Evolutionary conservation across 2,888 invertebrate genomes (phyloP).

Genomic region (Mystacides longicornis): DNA sequence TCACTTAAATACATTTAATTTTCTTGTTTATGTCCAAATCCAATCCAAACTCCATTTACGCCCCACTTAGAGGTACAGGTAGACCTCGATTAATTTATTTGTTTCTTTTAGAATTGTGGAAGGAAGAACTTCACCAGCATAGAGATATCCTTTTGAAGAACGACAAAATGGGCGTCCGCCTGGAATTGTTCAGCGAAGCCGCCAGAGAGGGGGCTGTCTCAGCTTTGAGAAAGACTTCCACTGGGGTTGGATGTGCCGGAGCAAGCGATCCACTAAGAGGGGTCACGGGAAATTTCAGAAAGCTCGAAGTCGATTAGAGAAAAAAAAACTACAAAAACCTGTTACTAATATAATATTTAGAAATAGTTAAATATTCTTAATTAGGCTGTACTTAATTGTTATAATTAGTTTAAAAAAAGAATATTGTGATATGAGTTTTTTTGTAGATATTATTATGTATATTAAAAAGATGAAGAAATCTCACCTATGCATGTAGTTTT

Average conservation of each 20-base stretch:
- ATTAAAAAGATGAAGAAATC: no score
- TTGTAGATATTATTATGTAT: no score
- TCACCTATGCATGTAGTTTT: no score
- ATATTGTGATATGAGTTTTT: no score
- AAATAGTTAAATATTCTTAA: not conserved
- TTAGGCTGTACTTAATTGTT: not conserved
- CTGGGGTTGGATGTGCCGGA: conserved; percentile 50
- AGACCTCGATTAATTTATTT: no score
- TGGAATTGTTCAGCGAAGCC: conserved; percentile 63
- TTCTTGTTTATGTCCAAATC: no score
- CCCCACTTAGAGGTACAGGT: no score
- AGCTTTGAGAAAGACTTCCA: conserved; percentile 54
- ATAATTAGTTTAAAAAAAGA: not conserved
- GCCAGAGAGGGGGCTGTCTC: conserved; percentile 69
- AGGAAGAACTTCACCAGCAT: conserved; percentile 54
- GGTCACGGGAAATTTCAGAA: conserved; percentile 68
- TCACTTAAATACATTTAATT: no score
- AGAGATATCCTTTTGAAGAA: conserved; percentile 56
- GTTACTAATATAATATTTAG: not conserved
- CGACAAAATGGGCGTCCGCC: conserved; percentile 62
- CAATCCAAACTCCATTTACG: no score
- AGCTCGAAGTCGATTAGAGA: conserved; percentile 63
- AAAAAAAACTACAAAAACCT: not conserved
- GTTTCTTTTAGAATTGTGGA: conserved; percentile 55
- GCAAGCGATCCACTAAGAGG: conserved; percentile 62